Base-by-base conservation (phyloP, 2,113 vertebrate species). In the Sphaerodactylus townsendi region DNA sequence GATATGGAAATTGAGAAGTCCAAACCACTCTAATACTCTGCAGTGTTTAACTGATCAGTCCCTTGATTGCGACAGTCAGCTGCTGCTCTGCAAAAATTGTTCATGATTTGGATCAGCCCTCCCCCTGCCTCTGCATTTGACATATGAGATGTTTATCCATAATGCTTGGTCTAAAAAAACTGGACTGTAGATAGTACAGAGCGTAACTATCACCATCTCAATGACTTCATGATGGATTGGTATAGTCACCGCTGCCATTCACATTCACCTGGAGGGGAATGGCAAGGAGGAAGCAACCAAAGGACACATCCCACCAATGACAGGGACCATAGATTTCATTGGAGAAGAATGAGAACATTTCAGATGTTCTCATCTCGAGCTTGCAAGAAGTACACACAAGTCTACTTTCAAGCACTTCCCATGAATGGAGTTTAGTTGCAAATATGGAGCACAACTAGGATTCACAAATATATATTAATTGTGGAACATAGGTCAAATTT, bases 11-110 rank as follows among this genome's bases (percentile, higher is more conserved):
- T 3, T 71, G 85, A 84, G 87, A 14, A 44, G 1, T 33, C 44
- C 35, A 85, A 53, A 73, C 82, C 21, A 28, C 76, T 89, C 64
- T 56, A 83, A 65, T 90, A 76, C 14, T 82, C 10, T 46, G 28
- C 78, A 74, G 77, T 70, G 8, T 4, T 83, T 86, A 37, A 53
- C 80, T 91, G 88, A 87, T 92, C 72, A 85, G 17, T 80, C 80
- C 59, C 44, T 88, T 77, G 85, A 11, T 84, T 72, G 68, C 33
- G 79, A 80, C 50, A 11, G 68, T 30, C 14, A 2, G 21, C 23
- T 53, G 13, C 5, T 37, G 10, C 21, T 69, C 7, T 17, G 19
- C 23, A 9, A 59, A 64, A 41, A 6, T 21, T 37, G 10, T 56
- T 19, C n/a, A 33, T 79, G 28, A 46, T 17, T 25, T 44, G 28